phyloP scores from a whole-genome alignment of 2,113 vertebrate genomes.

The Helogale parvula region DNA sequence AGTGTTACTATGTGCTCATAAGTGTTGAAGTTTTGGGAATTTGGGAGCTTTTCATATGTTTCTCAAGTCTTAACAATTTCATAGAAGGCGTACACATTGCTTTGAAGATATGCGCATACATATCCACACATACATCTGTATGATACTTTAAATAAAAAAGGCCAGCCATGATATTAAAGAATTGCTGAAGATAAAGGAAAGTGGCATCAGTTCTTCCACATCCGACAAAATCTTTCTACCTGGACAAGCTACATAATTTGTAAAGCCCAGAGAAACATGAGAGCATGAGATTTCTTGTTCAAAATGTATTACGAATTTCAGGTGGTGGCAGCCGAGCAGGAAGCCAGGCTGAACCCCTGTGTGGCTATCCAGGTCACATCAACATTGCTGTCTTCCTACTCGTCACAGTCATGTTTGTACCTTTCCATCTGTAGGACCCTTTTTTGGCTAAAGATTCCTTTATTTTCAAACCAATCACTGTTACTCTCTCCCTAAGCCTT shows the following conservation, averaged over 20 bases:
- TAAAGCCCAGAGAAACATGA: neutral
- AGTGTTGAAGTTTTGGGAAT: neutral
- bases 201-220: neutral
- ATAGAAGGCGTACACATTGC: neutral
- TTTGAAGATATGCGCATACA: neutral
- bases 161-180: neutral
- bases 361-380: neutral
- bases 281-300: neutral
- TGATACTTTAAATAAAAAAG: neutral
- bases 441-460: neutral
- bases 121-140: neutral
- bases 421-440: neutral
- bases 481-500: neutral
- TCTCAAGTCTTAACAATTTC: neutral
- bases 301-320: neutral
- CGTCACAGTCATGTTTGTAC: accelerated
- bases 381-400: neutral
- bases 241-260: neutral
- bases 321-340: neutral
- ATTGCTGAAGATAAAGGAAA: neutral
- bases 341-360: neutral
- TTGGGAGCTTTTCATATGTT: neutral
- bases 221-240: neutral
- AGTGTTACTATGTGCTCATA: neutral
- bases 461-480: neutral